Base-by-base conservation (phyloP, 2,888 invertebrate genomes). In the Drosophila neotestacea region DNA sequence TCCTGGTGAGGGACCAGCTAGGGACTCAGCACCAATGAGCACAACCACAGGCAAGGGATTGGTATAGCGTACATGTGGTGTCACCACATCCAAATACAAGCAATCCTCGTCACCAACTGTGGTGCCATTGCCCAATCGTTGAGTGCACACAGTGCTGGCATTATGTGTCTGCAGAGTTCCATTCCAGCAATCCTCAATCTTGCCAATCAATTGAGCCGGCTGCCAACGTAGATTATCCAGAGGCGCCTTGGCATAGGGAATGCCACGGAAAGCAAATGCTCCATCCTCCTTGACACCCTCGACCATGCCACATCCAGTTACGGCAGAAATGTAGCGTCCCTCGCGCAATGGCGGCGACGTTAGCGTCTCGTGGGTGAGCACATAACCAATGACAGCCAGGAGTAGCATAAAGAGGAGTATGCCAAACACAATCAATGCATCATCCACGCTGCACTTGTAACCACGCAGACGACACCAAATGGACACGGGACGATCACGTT, bases 1-100 rank as follows among this genome's bases (percentile, higher is more conserved):
- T 4, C 96, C 95, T 0, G 96, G 96, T 6, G 96, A 95, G 0
- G 96, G 96, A 0, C 97, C 96, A 27, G 95, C 95, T n/a, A 97
- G 92, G 0, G 95, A 95, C 65, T 96, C 96, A 0, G 96, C 95
- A 1, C 97, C 96, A 63, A 97, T 95, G 70, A 97, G 93, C 0
- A 98, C 96, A 48, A 98, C 95, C 0, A 98, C 97, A 0, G 97
- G 96, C 64, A 97, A 91, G 0, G 96, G 96, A 16, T 95, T 94
- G 79, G 96, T 95, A 88, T 97, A 97, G 50, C 96, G 94, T 4
- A 97, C 95, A 75, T 95, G 95, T 0, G 97, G 97, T 1, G 97
- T 97, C 36, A 96, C 95, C 1, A 98, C 94, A 86, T 97, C 97
- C 7, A 98, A 92, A 16, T 96, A 96, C 39, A 98, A 93, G 81